phyloP scores from a whole-genome alignment of 2,888 invertebrate species.

The Syrista parreyssii region DNA sequence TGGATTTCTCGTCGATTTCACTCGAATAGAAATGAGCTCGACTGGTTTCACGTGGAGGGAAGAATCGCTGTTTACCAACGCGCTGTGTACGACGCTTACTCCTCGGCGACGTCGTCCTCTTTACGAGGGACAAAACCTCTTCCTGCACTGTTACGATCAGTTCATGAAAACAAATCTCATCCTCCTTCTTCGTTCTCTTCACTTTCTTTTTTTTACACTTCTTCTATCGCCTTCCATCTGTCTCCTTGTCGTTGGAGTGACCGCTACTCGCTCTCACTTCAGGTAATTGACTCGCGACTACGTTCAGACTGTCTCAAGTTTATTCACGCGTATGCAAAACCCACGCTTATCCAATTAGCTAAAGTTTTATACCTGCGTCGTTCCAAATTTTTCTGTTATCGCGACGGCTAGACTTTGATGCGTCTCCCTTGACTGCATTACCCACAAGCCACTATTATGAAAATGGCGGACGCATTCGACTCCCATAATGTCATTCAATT shows the following conservation, averaged over 20 bases:
- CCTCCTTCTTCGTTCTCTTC: slow-evolving; percentile 9
- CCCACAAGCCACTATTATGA: not conserved
- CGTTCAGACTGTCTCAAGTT: not conserved
- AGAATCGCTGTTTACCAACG: not conserved
- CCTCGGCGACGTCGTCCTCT: not conserved
- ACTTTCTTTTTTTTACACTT: not conserved
- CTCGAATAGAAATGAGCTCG: not conserved
- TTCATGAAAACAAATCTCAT: not conserved
- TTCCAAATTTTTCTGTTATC: not conserved
- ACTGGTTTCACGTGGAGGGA: not conserved
- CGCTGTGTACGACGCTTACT: not conserved
- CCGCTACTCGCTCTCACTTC: not conserved
- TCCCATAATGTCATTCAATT: not conserved
- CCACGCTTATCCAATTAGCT: not conserved
- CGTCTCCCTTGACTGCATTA: not conserved
- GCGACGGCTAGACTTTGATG: not conserved
- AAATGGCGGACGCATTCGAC: no score
- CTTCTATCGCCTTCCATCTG: not conserved
- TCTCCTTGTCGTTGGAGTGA: slow-evolving; percentile 4
- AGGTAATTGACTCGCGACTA: not conserved
- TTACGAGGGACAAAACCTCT: not conserved
- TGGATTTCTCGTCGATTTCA: not conserved
- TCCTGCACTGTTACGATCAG: not conserved
- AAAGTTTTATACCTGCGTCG: not conserved
- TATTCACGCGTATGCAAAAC: not conserved